Percentiles rank a stretch among this genome's conserved stretches.
Evolutionary conservation across 1,140 invertebrate species (phyloP).

Genomic region (Pseudomyrmex gracilis): DNA sequence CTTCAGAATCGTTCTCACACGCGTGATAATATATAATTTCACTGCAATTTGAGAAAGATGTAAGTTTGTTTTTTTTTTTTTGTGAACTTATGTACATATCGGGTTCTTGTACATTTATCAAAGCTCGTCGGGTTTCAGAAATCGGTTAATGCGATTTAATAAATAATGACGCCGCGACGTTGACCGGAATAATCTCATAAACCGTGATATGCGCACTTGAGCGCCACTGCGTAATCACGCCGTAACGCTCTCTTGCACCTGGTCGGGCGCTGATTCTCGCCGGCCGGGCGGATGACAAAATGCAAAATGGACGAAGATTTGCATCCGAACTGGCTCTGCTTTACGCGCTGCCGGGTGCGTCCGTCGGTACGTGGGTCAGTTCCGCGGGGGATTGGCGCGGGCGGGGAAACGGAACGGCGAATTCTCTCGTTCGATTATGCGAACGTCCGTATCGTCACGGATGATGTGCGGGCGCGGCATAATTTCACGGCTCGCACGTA

Average conservation of each 20-base stretch:
- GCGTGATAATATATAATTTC: neutral
- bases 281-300: constrained; percentile 68
- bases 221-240: constrained; percentile 56
- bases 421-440: constrained; percentile 75
- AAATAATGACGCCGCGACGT: neutral
- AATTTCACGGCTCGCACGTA: constrained; percentile 75
- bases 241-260: constrained; percentile 66
- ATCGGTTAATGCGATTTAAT: neutral
- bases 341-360: constrained; percentile 62
- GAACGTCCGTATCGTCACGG: constrained; percentile 72
- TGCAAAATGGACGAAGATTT: constrained; percentile 77
- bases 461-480: constrained; percentile 69
- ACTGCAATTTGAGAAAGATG: neutral
- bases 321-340: constrained; percentile 74
- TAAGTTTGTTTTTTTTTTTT: neutral
- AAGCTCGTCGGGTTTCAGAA: neutral
- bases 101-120: too few relatives aligned
- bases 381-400: neutral
- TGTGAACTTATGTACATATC: too few relatives aligned
- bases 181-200: neutral
- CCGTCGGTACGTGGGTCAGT: constrained; percentile 8
- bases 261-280: constrained; percentile 6
- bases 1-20: neutral
- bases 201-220: constrained; percentile 8
- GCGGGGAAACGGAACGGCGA: constrained; percentile 8